phyloP scores from a whole-genome alignment of 2,888 invertebrate genomes.

The Marasmarcha lunaedactyla region DNA sequence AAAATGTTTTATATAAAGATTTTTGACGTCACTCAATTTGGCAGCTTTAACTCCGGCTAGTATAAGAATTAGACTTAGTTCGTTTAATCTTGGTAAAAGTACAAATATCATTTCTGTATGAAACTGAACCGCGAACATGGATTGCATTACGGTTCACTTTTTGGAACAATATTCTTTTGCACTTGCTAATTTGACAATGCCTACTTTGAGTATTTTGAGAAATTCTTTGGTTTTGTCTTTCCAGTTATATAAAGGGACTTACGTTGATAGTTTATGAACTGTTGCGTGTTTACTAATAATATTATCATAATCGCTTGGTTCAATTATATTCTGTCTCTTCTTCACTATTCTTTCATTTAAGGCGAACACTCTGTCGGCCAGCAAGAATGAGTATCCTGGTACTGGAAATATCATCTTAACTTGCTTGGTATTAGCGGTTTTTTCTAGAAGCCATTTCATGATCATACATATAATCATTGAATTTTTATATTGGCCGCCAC shows the following conservation, averaged over 20 bases:
- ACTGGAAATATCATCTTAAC: constrained; percentile 2
- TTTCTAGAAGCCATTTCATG: too few relatives aligned
- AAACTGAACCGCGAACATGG: too few relatives aligned
- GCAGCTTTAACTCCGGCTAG: too few relatives aligned
- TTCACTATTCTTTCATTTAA: constrained; percentile 7
- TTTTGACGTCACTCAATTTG: too few relatives aligned
- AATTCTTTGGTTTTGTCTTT: constrained; percentile 10
- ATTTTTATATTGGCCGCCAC: too few relatives aligned
- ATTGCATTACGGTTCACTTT: neutral
- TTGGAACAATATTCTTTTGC: constrained; percentile 8
- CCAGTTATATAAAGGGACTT: constrained; percentile 6
- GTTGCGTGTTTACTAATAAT: constrained; percentile 7
- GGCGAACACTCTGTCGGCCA: constrained; percentile 7
- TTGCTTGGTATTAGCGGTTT: neutral
- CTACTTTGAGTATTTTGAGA: constrained; percentile 11
- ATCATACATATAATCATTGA: neutral
- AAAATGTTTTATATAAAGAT: too few relatives aligned
- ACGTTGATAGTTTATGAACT: constrained; percentile 4
- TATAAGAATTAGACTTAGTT: too few relatives aligned
- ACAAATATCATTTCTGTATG: too few relatives aligned
- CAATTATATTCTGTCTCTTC: constrained; percentile 7
- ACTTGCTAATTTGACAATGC: constrained; percentile 12
- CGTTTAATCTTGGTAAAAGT: too few relatives aligned
- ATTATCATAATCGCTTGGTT: constrained; percentile 7
- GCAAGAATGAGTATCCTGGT: neutral